These are phyloP conservation scores for Puntigrus tetrazona DNA, from an alignment of 2,113 vertebrate species.

Conservation along the genomic window DNA sequence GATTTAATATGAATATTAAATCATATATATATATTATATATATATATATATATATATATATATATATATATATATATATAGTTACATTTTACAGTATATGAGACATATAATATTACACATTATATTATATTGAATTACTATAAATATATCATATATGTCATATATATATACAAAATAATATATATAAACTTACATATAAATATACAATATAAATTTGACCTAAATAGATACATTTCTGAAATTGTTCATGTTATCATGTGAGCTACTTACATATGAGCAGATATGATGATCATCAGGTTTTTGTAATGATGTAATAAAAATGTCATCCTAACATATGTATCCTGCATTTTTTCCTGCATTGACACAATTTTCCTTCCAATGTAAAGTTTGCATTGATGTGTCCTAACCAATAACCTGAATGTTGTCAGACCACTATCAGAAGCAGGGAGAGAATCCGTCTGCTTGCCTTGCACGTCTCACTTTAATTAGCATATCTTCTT, in stretches of 20 bases:
- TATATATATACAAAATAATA: too few relatives aligned
- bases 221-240: neutral
- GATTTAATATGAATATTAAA: too few relatives aligned
- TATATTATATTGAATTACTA: neutral
- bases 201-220: neutral
- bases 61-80: too few relatives aligned
- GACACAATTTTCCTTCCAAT: neutral
- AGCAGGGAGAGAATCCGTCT: slow-evolving; percentile 2
- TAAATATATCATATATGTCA: neutral
- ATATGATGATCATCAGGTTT: too few relatives aligned
- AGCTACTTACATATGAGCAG: too few relatives aligned
- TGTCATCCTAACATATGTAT: too few relatives aligned
- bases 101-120: neutral
- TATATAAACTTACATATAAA: neutral
- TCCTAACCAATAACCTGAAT: slow-evolving; percentile 29
- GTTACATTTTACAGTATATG: neutral
- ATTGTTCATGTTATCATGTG: neutral
- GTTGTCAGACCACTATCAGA: slow-evolving; percentile 34
- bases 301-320: too few relatives aligned
- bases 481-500: slow-evolving; percentile 74
- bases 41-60: too few relatives aligned
- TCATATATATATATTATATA: too few relatives aligned
- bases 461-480: slow-evolving; percentile 39
- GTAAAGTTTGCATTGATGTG: slow-evolving; percentile 8
- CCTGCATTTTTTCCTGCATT: too few relatives aligned